Base-by-base conservation (phyloP, 1,140 invertebrate genomes). In the Elysia chlorotica region DNA sequence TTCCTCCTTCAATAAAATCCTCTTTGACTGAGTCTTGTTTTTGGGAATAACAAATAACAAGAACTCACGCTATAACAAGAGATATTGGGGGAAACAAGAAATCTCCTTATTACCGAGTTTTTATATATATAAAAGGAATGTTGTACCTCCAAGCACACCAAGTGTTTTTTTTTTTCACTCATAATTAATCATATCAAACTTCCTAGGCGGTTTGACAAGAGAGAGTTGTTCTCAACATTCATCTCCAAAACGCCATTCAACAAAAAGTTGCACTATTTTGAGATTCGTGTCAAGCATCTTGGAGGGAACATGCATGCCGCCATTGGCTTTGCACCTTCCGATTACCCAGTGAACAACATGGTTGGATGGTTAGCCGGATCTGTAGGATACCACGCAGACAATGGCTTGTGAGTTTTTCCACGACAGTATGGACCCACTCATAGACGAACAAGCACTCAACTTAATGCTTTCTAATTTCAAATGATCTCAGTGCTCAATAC, bases 231-330 rank as follows among this genome's bases (percentile, higher is more conserved):
- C 61, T 75, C 71, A 2, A 69, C 75, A 31, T 82, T 63, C 59
- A 70, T 82, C 48, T 76, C 74, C 30, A 82, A 82, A 48, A 78
- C 78, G 14, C 76, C 81, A 0, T 63, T 82, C 63, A 76, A 74
- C 41, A 63, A 66, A 21, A 28, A 77, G 6, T 28, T 77, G 65
- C 65, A 71, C 0, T 76, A 79, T 38, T 82, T 82, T 75, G 76
- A 79, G 41, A 65, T 79, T 4, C 66, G 76, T 63, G 62, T 79
- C 5, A 10, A 56, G 28, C 71, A 73, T 10, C 19, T 72, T 19
- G 28, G 41, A 14, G 38, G 5, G 21, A 31, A 61, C 2, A 59
- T 69, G 30, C 65, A 78, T n/a, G 53, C 77, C 25, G 75, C 73
- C 25, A 76, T 82, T 57, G 80, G 80, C 21, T 48, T 80, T 35